A percentile compares a stretch with the other conserved stretches of the same genome.
Evolutionary conservation across 2,797 vertebrate species (phyloP).

Genomic region (Neostethus bicornis): DNA sequence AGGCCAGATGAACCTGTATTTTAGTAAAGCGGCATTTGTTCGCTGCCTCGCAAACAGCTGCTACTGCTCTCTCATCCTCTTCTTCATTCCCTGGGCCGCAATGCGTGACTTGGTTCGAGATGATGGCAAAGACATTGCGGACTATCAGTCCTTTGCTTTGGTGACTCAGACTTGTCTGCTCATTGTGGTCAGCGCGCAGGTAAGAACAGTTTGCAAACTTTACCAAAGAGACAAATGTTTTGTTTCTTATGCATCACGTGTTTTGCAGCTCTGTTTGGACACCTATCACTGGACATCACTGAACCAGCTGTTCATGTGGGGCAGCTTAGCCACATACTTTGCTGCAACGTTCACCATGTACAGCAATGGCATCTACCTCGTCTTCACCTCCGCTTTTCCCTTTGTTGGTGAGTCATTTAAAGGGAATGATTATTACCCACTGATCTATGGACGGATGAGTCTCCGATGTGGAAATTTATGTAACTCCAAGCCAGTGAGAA

Average conservation of each 20-base stretch:
- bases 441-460: no score
- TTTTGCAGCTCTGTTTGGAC: constrained; percentile 86
- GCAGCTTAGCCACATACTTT: constrained; percentile 92
- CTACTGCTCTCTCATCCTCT: constrained; percentile 94
- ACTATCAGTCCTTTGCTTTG: constrained; percentile 94
- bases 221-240: no score
- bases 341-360: constrained; percentile 90
- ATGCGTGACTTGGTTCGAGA: constrained; percentile 83
- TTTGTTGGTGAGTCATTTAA: constrained; percentile 86
- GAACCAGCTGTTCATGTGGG: constrained; percentile 93
- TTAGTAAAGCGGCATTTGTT: constrained; percentile 87
- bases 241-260: no score
- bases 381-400: constrained; percentile 86
- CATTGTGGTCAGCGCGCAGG: constrained; percentile 86
- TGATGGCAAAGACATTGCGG: constrained; percentile 88
- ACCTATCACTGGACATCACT: constrained; percentile 91
- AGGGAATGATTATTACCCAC: no score
- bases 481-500: no score
- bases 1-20: constrained; percentile 89
- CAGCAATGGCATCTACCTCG: constrained; percentile 91
- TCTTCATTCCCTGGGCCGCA: constrained; percentile 90
- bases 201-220: constrained; percentile 67
- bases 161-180: constrained; percentile 90
- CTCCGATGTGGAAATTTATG: no score
- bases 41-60: constrained; percentile 86